These are phyloP conservation scores for Siniperca chuatsi DNA, from an alignment of 2,113 vertebrate species.

Conservation along the genomic window DNA sequence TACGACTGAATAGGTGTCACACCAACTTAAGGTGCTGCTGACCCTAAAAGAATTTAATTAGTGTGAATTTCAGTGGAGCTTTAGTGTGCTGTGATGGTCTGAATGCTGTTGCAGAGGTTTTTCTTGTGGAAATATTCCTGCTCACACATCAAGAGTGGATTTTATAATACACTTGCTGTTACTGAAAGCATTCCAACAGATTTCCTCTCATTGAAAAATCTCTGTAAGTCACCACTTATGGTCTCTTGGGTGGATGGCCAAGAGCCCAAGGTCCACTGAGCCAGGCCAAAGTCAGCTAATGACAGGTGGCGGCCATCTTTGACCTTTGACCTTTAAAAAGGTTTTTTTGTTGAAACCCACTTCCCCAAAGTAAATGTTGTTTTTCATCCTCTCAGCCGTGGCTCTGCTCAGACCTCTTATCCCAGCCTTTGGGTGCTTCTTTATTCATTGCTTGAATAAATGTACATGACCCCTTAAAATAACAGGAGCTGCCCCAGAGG, in stretches of 20 bases:
- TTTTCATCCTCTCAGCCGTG: conserved; percentile 32
- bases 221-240: not conserved
- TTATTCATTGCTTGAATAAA: conserved; percentile 78
- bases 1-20: conserved; percentile 5
- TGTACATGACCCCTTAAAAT: conserved; percentile 80
- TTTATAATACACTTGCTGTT: not conserved
- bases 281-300: conserved; percentile 40
- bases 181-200: not conserved
- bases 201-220: not conserved
- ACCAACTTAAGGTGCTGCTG: conserved; percentile 17
- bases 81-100: not conserved
- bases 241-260: conserved; percentile 19
- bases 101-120: not conserved
- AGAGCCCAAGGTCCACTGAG: conserved; percentile 29
- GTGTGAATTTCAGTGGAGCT: conserved; percentile 4
- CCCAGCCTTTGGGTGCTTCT: conserved; percentile 60
- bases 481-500: conserved; percentile 73
- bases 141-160: not conserved
- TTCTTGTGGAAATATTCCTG: not conserved
- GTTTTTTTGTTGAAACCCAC: conserved; percentile 28
- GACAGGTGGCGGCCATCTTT: conserved; percentile 41
- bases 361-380: conserved; percentile 59
- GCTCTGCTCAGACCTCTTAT: conserved; percentile 21
- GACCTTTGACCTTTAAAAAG: conserved; percentile 60
- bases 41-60: conserved; percentile 11